phyloP scores from a whole-genome alignment of 2,797 vertebrate genomes.

The Lepidocolaptes lacrymiger region DNA sequence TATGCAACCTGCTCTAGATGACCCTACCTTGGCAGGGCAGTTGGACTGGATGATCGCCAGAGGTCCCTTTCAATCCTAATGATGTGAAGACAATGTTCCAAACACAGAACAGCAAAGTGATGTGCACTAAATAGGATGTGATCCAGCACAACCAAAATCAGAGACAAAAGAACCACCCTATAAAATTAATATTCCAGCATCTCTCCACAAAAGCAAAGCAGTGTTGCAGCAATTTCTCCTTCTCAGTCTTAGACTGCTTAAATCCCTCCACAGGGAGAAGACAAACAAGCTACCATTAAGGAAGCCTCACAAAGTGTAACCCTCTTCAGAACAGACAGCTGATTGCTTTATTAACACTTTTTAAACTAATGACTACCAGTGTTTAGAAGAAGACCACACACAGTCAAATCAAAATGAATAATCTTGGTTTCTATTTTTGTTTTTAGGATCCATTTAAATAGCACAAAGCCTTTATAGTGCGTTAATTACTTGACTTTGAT shows the following conservation, averaged over 20 bases:
- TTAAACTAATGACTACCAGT: background rate
- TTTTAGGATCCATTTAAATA: background rate
- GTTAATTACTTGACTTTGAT: background rate
- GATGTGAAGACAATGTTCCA: background rate
- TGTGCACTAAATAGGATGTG: background rate
- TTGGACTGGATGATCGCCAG: background rate
- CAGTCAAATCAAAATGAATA: background rate
- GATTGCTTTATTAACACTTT: background rate
- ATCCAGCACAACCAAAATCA: background rate
- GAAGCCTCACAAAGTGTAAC: background rate
- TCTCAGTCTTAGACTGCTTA: background rate
- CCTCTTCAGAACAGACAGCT: background rate
- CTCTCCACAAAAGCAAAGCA: background rate
- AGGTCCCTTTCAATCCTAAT: background rate
- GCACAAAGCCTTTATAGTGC: fast-evolving
- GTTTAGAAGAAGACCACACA: background rate
- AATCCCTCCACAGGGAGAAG: background rate
- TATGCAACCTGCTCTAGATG: background rate
- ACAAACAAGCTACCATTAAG: background rate
- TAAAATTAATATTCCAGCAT: background rate
- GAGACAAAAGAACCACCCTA: background rate
- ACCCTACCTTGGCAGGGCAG: background rate
- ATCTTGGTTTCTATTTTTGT: background rate
- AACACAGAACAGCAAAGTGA: background rate
- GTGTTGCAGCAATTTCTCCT: background rate